Evolutionary conservation across 2,888 invertebrate species (phyloP).

Genomic region (Frankliniella fusca): DNA sequence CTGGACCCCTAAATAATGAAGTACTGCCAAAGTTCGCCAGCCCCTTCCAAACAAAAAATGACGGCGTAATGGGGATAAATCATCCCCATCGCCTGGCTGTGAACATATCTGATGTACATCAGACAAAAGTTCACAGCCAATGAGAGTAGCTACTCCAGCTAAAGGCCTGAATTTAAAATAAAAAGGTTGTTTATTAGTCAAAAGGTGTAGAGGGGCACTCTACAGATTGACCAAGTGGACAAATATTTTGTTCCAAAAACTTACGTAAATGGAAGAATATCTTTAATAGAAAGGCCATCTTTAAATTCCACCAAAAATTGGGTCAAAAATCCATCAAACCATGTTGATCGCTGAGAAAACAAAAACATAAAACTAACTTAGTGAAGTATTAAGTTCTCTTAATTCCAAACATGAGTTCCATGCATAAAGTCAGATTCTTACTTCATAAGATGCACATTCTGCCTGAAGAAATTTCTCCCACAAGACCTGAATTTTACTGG

Average conservation of each 20-base stretch:
- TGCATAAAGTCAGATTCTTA: constrained; percentile 42
- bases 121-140: constrained; percentile 61
- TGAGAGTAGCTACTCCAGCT: constrained; percentile 55
- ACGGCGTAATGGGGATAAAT: constrained; percentile 50
- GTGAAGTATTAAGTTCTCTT: not conserved
- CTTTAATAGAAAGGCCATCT: constrained; percentile 55
- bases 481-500: constrained; percentile 39
- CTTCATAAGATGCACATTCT: constrained; percentile 60
- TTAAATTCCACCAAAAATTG: constrained; percentile 58
- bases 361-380: not conserved
- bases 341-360: constrained; percentile 57
- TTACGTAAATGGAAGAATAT: constrained; percentile 60
- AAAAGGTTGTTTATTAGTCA: no score
- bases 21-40: constrained; percentile 58
- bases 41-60: constrained; percentile 58
- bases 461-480: constrained; percentile 62
- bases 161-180: constrained; percentile 20
- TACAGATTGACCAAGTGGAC: not conserved
- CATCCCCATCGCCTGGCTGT: constrained; percentile 44
- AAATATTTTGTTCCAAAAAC: constrained; percentile 38
- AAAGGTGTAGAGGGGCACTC: not conserved
- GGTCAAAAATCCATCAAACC: constrained; percentile 62
- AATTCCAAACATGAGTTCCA: not conserved
- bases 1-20: constrained; percentile 57
- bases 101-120: constrained; percentile 56